phyloP scores from a whole-genome alignment of 2,888 invertebrate species.

The Ctenicera cuprea region DNA sequence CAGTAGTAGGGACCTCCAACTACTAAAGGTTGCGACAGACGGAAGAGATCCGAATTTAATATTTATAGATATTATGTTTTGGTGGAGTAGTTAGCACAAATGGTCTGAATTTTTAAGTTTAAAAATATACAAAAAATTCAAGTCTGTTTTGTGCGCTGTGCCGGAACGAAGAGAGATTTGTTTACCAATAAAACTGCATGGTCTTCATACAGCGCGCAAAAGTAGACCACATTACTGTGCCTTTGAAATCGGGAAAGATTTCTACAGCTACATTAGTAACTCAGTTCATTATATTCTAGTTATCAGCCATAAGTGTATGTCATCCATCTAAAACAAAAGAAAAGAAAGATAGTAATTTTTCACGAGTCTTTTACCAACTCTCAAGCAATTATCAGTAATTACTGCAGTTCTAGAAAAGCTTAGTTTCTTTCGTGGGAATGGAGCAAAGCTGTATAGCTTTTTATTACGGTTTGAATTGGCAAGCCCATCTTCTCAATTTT shows the following conservation, averaged over 20 bases:
- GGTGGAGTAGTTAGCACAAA: no score
- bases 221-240: neutral
- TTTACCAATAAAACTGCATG: neutral
- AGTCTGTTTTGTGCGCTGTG: neutral
- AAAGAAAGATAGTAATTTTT: conserved; percentile 11
- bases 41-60: no score
- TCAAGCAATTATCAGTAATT: conserved; percentile 21
- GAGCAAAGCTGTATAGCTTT: conserved; percentile 25
- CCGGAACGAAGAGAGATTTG: neutral
- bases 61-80: no score
- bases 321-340: neutral
- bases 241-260: neutral
- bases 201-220: neutral
- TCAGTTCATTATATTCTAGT: neutral
- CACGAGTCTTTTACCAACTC: conserved; percentile 6
- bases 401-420: conserved; percentile 11
- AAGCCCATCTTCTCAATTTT: conserved; percentile 13
- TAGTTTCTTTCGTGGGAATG: conserved; percentile 33
- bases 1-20: no score
- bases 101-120: no score
- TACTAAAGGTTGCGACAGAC: no score
- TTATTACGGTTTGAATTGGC: conserved; percentile 23
- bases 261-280: neutral
- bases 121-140: no score
- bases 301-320: neutral